Conservation (phyloP, 2,797 vertebrate species). For the Myotis daubentonii region DNA sequence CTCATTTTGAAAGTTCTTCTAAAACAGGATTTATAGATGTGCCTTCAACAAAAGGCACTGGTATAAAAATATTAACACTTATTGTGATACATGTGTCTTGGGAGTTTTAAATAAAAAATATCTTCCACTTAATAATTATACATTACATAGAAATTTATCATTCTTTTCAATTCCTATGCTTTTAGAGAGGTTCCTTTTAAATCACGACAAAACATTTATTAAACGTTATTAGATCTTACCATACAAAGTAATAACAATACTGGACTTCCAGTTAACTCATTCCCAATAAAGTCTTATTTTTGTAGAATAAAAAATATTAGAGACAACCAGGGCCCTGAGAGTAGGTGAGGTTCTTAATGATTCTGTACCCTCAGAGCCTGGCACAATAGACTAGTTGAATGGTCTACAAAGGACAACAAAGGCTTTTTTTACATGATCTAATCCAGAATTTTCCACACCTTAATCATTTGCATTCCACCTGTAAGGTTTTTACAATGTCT, state of each 20-base stretch:
- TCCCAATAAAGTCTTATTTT: background rate
- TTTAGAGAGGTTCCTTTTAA: conserved; percentile 16
- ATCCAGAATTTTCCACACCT: background rate
- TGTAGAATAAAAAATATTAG: background rate
- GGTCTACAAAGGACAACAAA: background rate
- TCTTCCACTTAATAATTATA: background rate
- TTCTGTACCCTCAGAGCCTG: background rate
- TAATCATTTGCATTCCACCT: background rate
- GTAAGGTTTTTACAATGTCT: background rate
- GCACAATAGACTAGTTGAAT: background rate
- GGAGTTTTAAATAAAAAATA: conserved; percentile 10
- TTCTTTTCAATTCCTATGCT: conserved; percentile 11
- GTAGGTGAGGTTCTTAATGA: background rate
- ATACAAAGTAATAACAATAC: background rate
- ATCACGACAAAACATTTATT: background rate
- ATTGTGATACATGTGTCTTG: background rate
- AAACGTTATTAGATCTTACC: background rate
- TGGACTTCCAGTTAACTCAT: background rate
- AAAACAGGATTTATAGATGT: conserved; percentile 29
- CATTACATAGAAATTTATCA: background rate
- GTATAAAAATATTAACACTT: background rate
- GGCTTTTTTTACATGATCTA: background rate
- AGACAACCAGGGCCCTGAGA: background rate
- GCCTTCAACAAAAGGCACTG: background rate
- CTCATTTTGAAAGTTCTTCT: conserved; percentile 31